Conservation (phyloP, 2,113 vertebrate genomes). For the Kobus ellipsiprymnus region DNA sequence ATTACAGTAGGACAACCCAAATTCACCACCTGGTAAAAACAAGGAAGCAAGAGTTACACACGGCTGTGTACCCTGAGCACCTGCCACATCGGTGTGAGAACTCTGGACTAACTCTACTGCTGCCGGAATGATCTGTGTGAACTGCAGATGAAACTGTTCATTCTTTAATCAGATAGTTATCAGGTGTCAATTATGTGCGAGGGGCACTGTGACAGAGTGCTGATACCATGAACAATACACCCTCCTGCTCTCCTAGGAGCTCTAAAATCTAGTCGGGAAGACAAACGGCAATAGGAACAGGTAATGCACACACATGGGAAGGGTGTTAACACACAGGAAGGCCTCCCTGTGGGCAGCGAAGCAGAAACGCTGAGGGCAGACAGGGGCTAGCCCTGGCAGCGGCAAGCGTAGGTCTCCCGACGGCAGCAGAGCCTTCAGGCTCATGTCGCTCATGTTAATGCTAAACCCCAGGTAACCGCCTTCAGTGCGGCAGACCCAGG, state of each 20-base stretch:
- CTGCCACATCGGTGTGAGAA: background rate
- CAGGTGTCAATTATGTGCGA: too few relatives aligned
- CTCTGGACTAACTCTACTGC: too few relatives aligned
- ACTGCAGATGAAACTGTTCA: background rate
- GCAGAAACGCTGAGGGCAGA: background rate
- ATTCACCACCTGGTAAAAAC: background rate
- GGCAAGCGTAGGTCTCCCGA: background rate
- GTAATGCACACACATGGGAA: background rate
- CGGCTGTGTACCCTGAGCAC: accelerated
- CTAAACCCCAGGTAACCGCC: background rate
- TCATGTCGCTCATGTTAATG: accelerated
- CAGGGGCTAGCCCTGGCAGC: background rate
- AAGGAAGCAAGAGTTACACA: background rate
- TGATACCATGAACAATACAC: background rate
- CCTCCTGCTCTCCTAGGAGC: background rate
- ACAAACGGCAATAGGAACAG: background rate
- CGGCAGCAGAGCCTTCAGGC: background rate
- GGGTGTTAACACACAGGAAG: background rate
- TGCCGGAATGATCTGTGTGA: background rate
- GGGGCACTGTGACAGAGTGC: background rate
- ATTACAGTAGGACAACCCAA: background rate
- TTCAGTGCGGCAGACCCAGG: background rate
- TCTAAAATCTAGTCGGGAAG: background rate
- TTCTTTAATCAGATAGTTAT: background rate
- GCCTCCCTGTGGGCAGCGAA: background rate